phyloP scores from a whole-genome alignment of 2,888 invertebrate species.

The Bombylius discolor region DNA sequence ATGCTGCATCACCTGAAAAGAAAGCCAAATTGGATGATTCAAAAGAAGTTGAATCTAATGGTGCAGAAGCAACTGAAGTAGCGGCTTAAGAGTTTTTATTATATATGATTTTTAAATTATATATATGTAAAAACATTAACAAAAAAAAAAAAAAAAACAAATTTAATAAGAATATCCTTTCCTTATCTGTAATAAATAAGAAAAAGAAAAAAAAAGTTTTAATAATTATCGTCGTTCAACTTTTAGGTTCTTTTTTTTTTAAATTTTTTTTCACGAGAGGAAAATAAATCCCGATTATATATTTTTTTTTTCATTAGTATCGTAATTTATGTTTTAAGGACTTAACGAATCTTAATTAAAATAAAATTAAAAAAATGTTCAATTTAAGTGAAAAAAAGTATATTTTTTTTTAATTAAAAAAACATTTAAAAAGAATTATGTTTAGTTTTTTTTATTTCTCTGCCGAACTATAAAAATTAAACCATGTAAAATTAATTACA shows the following conservation, averaged over 20 bases:
- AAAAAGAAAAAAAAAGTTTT: not conserved
- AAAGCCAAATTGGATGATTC: constrained; percentile 37
- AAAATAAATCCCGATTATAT: constrained; percentile 5
- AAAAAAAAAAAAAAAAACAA: constrained; percentile 17
- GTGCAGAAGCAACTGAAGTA: constrained; percentile 36
- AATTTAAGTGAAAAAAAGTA: not conserved
- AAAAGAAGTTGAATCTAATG: constrained; percentile 31
- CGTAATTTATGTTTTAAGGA: constrained; percentile 12
- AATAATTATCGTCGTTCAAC: not conserved
- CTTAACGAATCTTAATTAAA: not conserved
- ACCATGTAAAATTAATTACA: too few relatives aligned
- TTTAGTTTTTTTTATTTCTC: not conserved
- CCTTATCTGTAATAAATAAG: constrained; percentile 1
- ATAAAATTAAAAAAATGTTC: not conserved
- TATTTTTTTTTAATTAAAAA: not conserved
- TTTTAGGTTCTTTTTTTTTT: too few relatives aligned
- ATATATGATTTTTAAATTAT: constrained; percentile 14
- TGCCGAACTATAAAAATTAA: not conserved
- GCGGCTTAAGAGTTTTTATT: constrained; percentile 30
- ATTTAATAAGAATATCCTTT: constrained; percentile 15
- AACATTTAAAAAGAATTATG: not conserved
- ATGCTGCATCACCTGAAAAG: constrained; percentile 35
- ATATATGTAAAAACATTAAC: constrained; percentile 14
- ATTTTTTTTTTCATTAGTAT: constrained; percentile 7
- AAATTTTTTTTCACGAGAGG: not conserved